A percentile compares a stretch with the other conserved stretches of the same genome.
phyloP scores from a whole-genome alignment of 2,113 vertebrate species.

The Danionella cerebrum region DNA sequence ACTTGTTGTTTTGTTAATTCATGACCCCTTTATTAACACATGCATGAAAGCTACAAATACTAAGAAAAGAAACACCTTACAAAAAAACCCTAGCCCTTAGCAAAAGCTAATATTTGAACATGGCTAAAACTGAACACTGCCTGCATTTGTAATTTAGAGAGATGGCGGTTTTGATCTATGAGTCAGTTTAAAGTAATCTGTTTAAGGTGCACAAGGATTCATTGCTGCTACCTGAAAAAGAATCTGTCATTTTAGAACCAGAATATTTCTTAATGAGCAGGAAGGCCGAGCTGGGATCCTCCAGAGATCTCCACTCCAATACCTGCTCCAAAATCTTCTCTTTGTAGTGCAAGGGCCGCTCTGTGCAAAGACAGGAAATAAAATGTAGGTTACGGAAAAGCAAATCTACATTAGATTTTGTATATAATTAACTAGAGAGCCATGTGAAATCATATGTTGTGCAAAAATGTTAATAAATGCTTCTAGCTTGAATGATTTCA shows the following conservation, averaged over 20 bases:
- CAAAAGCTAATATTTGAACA: neutral
- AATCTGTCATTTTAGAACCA: slow-evolving; percentile 46
- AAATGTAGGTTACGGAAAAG: neutral
- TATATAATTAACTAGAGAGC: neutral
- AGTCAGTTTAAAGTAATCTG: neutral
- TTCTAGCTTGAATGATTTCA: neutral
- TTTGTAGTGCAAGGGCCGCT: slow-evolving; percentile 85
- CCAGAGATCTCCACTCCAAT: slow-evolving; percentile 81
- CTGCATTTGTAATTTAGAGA: neutral
- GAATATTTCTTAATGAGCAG: slow-evolving; percentile 82
- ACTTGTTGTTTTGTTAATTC: too few species aligned
- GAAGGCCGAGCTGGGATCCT: slow-evolving; percentile 79
- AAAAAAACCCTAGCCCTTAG: too few species aligned
- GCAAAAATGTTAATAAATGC: neutral
- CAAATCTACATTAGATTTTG: neutral
- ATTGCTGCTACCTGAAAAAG: slow-evolving; percentile 57
- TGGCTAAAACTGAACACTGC: neutral
- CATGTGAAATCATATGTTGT: neutral
- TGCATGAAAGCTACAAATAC: too few species aligned
- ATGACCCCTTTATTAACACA: too few species aligned
- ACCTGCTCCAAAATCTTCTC: slow-evolving; percentile 90
- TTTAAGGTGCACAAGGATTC: neutral
- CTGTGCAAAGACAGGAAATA: slow-evolving; percentile 55
- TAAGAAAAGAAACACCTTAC: too few species aligned
- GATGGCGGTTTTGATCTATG: neutral